phyloP scores from a whole-genome alignment of 2,797 vertebrate genomes.

The Hozukius guyotensis region DNA sequence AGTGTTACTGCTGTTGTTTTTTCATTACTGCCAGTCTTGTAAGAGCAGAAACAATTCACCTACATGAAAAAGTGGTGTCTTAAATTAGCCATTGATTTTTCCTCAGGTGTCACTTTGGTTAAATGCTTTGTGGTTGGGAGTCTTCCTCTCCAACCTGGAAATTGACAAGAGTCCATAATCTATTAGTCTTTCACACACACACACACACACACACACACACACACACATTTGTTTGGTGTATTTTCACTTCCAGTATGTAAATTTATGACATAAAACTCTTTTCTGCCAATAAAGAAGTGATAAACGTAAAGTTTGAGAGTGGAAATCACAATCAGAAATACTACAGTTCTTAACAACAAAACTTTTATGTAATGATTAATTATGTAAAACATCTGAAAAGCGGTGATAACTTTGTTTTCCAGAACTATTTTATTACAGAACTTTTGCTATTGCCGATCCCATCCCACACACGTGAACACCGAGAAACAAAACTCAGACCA shows the following conservation, averaged over 20 bases:
- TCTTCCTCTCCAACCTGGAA: conserved; percentile 65
- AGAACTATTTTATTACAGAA: conserved; percentile 83
- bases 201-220: neutral
- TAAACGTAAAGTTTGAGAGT: neutral
- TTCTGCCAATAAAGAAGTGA: neutral
- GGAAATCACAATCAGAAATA: neutral
- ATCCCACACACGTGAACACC: conserved; percentile 62
- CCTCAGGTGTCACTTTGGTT: conserved; percentile 78
- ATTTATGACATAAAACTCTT: conserved; percentile 13
- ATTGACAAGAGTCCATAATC: conserved; percentile 64
- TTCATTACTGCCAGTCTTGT: conserved; percentile 63
- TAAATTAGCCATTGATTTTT: conserved; percentile 84
- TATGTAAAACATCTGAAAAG: conserved; percentile 34
- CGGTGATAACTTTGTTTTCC: conserved; percentile 53
- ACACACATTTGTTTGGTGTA: neutral
- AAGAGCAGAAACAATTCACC: conserved; percentile 67
- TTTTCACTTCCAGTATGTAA: neutral
- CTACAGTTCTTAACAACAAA: neutral
- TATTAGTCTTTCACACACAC: conserved; percentile 39
- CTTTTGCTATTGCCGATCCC: conserved; percentile 70
- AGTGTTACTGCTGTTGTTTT: conserved; percentile 37
- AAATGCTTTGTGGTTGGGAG: conserved; percentile 68
- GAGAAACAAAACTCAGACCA: conserved; percentile 62
- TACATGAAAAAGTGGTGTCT: conserved; percentile 67
- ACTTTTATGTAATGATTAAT: neutral